Conservation (phyloP, 2,888 invertebrate genomes). For the Megaustenia siamemsis region DNA sequence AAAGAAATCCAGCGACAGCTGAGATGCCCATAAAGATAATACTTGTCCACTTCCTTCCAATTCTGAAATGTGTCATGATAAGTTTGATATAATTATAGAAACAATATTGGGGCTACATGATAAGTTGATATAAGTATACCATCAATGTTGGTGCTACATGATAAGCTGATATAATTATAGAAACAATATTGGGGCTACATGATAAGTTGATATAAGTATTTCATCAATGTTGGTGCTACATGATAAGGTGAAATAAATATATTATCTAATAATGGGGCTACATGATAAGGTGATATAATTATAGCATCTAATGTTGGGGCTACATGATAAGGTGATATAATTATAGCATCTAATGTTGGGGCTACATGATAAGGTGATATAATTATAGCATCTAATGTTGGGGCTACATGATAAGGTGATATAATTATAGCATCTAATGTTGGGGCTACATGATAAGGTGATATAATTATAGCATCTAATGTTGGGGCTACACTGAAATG, state of each 20-base stretch:
- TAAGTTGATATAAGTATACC: not conserved
- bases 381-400: no score
- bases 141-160: not conserved
- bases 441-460: no score
- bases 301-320: no score
- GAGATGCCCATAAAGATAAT: not conserved
- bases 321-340: no score
- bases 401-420: no score
- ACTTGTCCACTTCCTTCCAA: slow-evolving; percentile 12
- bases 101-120: not conserved
- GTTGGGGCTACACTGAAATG: no score
- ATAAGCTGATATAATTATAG: not conserved
- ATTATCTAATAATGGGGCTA: no score
- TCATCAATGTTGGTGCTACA: not conserved
- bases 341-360: no score
- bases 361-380: no score
- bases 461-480: no score
- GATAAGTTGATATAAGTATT: not conserved
- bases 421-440: no score
- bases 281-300: no score
- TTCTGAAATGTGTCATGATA: not conserved
- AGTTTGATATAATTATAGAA: not conserved
- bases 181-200: not conserved
- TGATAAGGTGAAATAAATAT: not conserved
- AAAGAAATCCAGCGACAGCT: not conserved